Evolutionary conservation across 2,888 invertebrate species (phyloP).

Genomic region (Arenicola marina): DNA sequence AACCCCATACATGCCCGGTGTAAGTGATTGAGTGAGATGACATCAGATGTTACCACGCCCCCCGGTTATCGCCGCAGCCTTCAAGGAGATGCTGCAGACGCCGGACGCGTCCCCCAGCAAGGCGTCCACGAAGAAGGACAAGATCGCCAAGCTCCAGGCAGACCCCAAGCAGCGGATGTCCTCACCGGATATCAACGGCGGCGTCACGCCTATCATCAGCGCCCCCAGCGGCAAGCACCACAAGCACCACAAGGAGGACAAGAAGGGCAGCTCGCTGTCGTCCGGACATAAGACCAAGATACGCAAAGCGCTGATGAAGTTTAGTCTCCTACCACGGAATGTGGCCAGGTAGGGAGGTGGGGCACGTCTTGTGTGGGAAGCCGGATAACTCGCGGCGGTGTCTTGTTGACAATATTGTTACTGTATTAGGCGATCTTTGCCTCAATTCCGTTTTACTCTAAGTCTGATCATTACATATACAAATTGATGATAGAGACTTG

Average conservation of each 20-base stretch:
- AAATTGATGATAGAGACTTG: no score
- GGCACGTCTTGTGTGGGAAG: no score
- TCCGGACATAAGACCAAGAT: slow-evolving; percentile 82
- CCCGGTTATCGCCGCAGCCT: slow-evolving; percentile 59
- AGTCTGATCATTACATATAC: no score
- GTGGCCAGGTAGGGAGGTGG: slow-evolving; percentile 47
- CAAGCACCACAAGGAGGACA: slow-evolving; percentile 62
- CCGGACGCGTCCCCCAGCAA: slow-evolving; percentile 79
- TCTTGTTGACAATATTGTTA: no score
- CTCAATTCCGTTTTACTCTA: no score
- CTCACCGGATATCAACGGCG: slow-evolving; percentile 61
- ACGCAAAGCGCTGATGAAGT: slow-evolving; percentile 86
- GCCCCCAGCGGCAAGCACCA: slow-evolving; percentile 2
- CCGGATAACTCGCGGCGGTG: no score
- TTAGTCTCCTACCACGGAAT: slow-evolving; percentile 66
- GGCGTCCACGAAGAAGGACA: slow-evolving; percentile 69
- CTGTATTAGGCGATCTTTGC: no score
- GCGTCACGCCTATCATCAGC: slow-evolving; percentile 26
- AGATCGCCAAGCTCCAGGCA: slow-evolving; percentile 71
- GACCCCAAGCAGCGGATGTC: slow-evolving; percentile 78
- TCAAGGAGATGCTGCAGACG: slow-evolving; percentile 74
- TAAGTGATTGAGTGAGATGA: no score
- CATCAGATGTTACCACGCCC: not conserved
- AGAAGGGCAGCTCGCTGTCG: slow-evolving; percentile 69
- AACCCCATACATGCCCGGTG: no score